phyloP scores from a whole-genome alignment of 2,797 vertebrate species.

The Sternarchorhynchus goeldii region DNA sequence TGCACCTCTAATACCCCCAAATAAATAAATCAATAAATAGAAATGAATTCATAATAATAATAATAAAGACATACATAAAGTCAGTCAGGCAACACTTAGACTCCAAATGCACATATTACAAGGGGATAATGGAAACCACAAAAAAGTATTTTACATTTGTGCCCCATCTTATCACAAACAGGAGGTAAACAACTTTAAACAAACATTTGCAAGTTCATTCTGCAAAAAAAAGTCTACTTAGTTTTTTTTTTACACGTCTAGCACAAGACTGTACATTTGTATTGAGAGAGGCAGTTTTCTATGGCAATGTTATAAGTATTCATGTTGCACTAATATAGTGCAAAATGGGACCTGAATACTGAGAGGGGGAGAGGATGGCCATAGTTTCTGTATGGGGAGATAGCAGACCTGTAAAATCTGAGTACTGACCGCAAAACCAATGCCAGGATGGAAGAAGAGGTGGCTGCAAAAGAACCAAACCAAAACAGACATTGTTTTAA shows the following conservation, averaged over 20 bases:
- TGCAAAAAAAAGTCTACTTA: slow-evolving; percentile 65
- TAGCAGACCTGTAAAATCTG: slow-evolving; percentile 52
- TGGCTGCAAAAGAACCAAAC: slow-evolving; percentile 10
- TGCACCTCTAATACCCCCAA: slow-evolving; percentile 72
- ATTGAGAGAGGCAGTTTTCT: slow-evolving; percentile 89
- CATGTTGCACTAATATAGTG: slow-evolving; percentile 99
- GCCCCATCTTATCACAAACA: slow-evolving; percentile 72
- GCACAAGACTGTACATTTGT: slow-evolving; percentile 81
- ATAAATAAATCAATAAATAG: too few species aligned
- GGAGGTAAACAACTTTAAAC: slow-evolving; percentile 71
- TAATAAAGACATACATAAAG: slow-evolving; percentile 64
- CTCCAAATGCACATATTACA: slow-evolving; percentile 70
- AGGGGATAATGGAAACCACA: slow-evolving; percentile 65
- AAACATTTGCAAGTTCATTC: slow-evolving; percentile 68
- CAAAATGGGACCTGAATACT: slow-evolving; percentile 88
- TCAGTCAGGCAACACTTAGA: slow-evolving; percentile 71
- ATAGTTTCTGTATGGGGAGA: slow-evolving; percentile 35
- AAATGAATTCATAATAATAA: slow-evolving; percentile 52
- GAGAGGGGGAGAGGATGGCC: slow-evolving; percentile 55
- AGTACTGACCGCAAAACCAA: slow-evolving; percentile 29
- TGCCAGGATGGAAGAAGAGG: neutral
- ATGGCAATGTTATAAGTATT: slow-evolving; percentile 87
- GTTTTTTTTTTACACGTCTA: slow-evolving; percentile 66
- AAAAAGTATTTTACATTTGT: slow-evolving; percentile 69
- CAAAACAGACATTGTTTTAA: neutral